These are phyloP conservation scores for Polymixis flavicincta DNA, from an alignment of 2,888 invertebrate species.

Conservation along the genomic window DNA sequence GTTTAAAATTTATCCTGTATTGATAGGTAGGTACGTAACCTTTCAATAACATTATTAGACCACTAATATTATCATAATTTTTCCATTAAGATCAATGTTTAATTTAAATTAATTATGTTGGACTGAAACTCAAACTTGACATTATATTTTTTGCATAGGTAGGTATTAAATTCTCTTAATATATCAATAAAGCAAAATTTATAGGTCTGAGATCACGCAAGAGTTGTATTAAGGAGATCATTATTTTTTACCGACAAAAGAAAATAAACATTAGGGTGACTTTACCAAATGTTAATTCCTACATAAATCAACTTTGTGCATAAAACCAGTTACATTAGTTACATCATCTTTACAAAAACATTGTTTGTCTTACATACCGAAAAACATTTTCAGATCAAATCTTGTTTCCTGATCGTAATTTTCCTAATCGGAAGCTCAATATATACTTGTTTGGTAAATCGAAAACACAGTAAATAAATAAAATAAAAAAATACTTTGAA, in stretches of 20 bases:
- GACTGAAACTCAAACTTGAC: neutral
- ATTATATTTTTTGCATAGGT: neutral
- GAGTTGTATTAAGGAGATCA: conserved; percentile 2
- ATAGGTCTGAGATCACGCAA: neutral
- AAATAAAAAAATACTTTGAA: neutral
- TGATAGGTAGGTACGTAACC: too few relatives aligned
- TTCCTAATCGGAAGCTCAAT: neutral
- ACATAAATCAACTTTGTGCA: conserved; percentile 24
- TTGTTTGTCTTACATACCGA: neutral
- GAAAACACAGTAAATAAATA: neutral
- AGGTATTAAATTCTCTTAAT: neutral
- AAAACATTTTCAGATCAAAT: neutral
- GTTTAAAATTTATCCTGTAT: too few relatives aligned
- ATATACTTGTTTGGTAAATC: neutral
- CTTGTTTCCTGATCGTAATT: neutral
- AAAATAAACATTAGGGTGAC: conserved; percentile 27
- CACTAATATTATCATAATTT: neutral
- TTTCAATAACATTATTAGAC: neutral
- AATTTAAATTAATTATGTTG: neutral
- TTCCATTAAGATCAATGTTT: neutral
- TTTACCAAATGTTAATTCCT: conserved; percentile 24
- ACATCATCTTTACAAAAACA: neutral
- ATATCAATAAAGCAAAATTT: conserved; percentile 20
- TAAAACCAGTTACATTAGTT: neutral
- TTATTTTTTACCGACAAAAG: conserved; percentile 41